A percentile compares a stretch with the other conserved stretches of the same genome.
Evolutionary conservation across 35 echinoderm and acorn worm species (phyloP).

Genomic region (Hemicentrotus pulcherrimus): DNA sequence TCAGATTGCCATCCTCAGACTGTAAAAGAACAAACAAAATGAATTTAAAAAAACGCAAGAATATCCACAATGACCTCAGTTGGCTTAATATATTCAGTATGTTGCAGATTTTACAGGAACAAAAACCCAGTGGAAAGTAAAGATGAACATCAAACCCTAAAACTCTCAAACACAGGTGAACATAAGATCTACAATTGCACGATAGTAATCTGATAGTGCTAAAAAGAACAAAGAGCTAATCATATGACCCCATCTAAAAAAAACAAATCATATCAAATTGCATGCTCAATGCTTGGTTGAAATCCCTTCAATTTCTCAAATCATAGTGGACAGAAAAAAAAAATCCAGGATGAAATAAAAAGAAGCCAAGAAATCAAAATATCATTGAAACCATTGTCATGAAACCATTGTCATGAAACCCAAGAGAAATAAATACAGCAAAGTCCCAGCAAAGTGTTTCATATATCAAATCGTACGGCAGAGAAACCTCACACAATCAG

Average conservation of each 20-base stretch:
- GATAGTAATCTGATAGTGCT: too few species aligned
- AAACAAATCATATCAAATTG: too few species aligned
- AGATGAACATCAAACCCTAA: too few species aligned
- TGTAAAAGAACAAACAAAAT: constrained; percentile 17
- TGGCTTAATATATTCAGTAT: background rate
- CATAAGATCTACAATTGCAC: too few species aligned
- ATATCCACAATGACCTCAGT: background rate
- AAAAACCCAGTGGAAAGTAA: background rate
- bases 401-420: background rate
- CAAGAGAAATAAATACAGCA: background rate
- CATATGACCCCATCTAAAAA: too few species aligned
- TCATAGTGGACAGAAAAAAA: too few species aligned
- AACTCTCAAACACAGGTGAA: too few species aligned
- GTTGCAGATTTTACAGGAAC: background rate
- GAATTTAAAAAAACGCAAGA: background rate
- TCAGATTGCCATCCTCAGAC: constrained; percentile 27
- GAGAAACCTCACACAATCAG: background rate
- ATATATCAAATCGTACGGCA: background rate
- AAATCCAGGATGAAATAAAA: too few species aligned
- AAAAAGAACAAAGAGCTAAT: too few species aligned
- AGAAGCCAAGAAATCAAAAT: background rate
- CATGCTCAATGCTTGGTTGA: too few species aligned
- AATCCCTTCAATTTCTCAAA: too few species aligned
- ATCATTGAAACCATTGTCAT: background rate
- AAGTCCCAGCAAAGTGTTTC: background rate